Evolutionary conservation across 2,113 vertebrate genomes (phyloP).

Genomic region (Carassius auratus): DNA sequence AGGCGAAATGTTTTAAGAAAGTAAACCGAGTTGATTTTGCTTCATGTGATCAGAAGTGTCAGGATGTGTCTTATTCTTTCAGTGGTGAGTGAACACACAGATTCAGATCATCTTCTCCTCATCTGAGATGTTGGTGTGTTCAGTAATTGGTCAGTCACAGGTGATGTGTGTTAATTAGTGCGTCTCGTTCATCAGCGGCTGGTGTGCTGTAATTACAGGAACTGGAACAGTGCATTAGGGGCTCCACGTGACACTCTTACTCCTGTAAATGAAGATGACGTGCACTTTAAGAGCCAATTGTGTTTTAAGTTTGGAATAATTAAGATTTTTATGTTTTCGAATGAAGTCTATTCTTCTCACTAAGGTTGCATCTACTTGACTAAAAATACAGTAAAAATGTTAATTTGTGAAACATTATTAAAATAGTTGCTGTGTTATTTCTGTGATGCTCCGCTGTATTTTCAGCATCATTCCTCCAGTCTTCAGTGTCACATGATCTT

Average conservation of each 20-base stretch:
- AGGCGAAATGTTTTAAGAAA: not conserved
- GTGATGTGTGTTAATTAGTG: conserved; percentile 84
- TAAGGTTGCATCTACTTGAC: not conserved
- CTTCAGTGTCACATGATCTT: not conserved
- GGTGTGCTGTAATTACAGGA: conserved; percentile 78
- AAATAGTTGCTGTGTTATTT: not conserved
- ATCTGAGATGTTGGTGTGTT: conserved; percentile 44
- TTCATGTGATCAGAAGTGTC: not conserved
- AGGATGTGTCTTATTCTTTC: not conserved
- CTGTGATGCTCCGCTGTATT: not conserved
- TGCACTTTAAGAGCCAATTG: too few relatives aligned
- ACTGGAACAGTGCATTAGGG: not conserved
- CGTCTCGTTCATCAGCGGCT: conserved; percentile 56
- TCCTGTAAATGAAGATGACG: too few relatives aligned
- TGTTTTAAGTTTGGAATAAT: not conserved
- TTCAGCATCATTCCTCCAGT: not conserved
- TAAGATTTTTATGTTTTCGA: not conserved
- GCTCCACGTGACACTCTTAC: not conserved
- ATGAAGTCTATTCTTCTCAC: not conserved
- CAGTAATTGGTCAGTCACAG: conserved; percentile 81
- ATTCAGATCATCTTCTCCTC: conserved; percentile 38
- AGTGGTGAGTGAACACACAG: not conserved
- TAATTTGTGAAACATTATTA: not conserved
- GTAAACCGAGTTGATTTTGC: not conserved
- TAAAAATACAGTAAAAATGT: not conserved